Evolutionary conservation across 2,888 invertebrate species (phyloP).

Genomic region (Drosophila anomelani): DNA sequence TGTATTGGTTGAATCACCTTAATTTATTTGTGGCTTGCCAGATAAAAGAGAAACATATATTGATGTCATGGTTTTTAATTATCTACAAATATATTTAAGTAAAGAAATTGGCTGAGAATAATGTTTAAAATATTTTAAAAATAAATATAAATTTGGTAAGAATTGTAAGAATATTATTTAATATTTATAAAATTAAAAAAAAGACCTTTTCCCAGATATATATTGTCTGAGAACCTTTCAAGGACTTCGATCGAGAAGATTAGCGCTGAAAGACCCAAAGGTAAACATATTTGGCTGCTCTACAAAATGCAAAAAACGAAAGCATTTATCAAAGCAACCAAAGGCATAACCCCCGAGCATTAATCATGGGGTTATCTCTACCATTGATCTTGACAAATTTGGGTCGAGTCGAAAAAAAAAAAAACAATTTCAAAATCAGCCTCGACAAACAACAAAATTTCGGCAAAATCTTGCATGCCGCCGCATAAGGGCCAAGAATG

Average conservation of each 20-base stretch:
- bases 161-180: neutral
- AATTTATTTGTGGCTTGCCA: conserved; percentile 30
- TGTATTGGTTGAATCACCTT: conserved; percentile 23
- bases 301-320: neutral
- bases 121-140: neutral
- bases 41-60: conserved; percentile 3
- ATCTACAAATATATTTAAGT: neutral
- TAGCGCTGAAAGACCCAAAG: neutral
- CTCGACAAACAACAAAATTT: conserved; percentile 27
- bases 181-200: neutral
- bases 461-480: conserved; percentile 2
- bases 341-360: conserved; percentile 32
- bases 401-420: conserved; percentile 17
- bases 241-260: conserved; percentile 4
- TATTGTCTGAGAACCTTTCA: conserved; percentile 17
- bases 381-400: conserved; percentile 65
- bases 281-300: conserved; percentile 3
- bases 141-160: neutral
- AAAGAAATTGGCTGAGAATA: neutral
- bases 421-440: conserved; percentile 30
- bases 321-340: conserved; percentile 35
- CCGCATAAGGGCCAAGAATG: conserved; percentile 26
- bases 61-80: conserved; percentile 14
- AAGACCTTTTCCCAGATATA: neutral
- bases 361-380: conserved; percentile 58